These are phyloP conservation scores for Cirrhinus molitorella DNA, from an alignment of 2,797 vertebrate species.

Conservation along the genomic window DNA sequence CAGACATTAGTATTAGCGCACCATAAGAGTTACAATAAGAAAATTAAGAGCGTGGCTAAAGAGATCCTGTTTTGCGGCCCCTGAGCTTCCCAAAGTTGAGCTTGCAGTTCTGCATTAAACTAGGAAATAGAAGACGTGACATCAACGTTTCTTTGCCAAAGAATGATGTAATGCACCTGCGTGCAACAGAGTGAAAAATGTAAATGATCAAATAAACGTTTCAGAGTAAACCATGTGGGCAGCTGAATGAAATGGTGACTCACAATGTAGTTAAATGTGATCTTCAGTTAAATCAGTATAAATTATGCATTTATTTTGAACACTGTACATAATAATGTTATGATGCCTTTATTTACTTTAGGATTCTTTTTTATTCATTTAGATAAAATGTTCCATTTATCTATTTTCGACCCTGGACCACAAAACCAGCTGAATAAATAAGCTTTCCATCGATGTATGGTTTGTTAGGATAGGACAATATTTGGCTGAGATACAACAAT, in stretches of 20 bases:
- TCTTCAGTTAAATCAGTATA: not conserved
- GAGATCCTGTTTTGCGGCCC: not conserved
- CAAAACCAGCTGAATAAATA: too few relatives aligned
- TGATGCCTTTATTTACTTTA: not conserved
- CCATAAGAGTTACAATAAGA: not conserved
- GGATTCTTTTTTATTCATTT: too few relatives aligned
- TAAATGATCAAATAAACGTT: too few relatives aligned
- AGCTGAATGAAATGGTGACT: too few relatives aligned
- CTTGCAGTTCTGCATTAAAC: not conserved
- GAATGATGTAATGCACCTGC: too few relatives aligned
- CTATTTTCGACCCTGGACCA: too few relatives aligned
- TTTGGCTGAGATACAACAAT: too few relatives aligned
- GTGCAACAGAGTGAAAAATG: too few relatives aligned
- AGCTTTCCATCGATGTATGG: too few relatives aligned
- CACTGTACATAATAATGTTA: not conserved
- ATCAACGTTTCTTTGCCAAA: not conserved
- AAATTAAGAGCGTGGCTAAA: not conserved
- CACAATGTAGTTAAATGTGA: not conserved
- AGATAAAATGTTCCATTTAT: too few relatives aligned
- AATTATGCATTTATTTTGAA: not conserved
- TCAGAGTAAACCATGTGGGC: too few relatives aligned
- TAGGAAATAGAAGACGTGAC: not conserved
- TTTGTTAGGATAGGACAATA: too few relatives aligned
- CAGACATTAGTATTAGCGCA: not conserved
- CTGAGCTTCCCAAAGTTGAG: not conserved